Evolutionary conservation across 2,113 vertebrate species (phyloP), one percentile per base, ranked within the genome.

Genomic region (Hylia prasina): DNA sequence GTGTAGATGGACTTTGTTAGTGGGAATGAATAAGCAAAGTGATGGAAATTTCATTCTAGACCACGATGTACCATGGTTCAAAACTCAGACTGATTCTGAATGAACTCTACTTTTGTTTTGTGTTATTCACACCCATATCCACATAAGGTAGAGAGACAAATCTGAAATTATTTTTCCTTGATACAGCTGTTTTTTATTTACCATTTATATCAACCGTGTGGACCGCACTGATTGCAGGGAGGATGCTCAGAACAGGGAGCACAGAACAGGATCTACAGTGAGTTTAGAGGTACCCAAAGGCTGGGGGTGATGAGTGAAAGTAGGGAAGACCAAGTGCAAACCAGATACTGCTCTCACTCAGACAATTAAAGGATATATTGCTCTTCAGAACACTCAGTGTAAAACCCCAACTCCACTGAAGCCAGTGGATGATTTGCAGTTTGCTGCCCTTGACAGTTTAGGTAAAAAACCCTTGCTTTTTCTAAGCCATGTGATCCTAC

Each of bases 381-480:
- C 22, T 50, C 42, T 82, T 54, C 57, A 75, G n/a, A 77, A 63
- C 31, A 17, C 28, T 39, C 45, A 18, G 6, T 28, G 12, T 42
- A 58, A 47, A 87, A 35, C 33, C 7, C 5, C 28, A 39, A 0
- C 33, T 40, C 28, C 16, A 3, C 11, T 76, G 40, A 65, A 89
- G 25, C 31, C 63, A 31, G 42, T 27, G 60, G 21, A 13, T 35
- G 25, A 35, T 87, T 71, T 82, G 37, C 20, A 28, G 15, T 87
- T 94, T 77, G 24, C 28, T 81, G 42, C 24, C 28, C 47, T 51
- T 57, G 10, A 39, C 14, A 79, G 16, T 25, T 42, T 12, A 11
- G 8, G 37, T 60, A 14, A 33, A 40, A 57, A 79, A 21, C 0
- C 22, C 13, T 17, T 19, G 1, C 1, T 27, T 0, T 0, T 88